Conservation (phyloP, 2,113 vertebrate species). For the Hystrix cristata region DNA sequence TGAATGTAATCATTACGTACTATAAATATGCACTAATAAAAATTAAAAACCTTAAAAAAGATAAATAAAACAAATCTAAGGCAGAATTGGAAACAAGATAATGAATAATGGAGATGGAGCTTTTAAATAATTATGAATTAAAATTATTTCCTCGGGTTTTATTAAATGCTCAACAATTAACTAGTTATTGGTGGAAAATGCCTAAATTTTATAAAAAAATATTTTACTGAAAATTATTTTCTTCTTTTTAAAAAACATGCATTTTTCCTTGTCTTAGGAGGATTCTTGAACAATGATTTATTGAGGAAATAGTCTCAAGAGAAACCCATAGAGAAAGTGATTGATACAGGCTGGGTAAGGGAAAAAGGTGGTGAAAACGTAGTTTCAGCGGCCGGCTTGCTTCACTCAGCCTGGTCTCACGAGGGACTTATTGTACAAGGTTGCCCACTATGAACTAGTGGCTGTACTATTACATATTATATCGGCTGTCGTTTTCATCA, state of each 20-base stretch:
- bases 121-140: not conserved
- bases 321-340: not conserved
- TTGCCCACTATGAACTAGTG: not conserved
- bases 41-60: not conserved
- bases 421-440: not conserved
- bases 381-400: not conserved
- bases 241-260: not conserved
- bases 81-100: conserved; percentile 31
- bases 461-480: accelerated
- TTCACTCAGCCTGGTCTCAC: not conserved
- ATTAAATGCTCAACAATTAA: not conserved
- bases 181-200: not conserved
- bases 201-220: not conserved
- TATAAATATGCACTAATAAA: not conserved
- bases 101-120: not conserved
- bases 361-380: not conserved
- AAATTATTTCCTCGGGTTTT: not conserved
- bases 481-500: not conserved
- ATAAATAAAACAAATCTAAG: not conserved
- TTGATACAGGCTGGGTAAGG: not conserved
- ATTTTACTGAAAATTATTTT: conserved; percentile 8
- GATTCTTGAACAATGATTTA: conserved; percentile 2
- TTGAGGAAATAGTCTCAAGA: not conserved
- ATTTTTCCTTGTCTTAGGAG: not conserved
- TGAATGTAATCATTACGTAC: not conserved